Conservation (phyloP, 2,888 invertebrate genomes). For the Temnothorax rugatulus region DNA sequence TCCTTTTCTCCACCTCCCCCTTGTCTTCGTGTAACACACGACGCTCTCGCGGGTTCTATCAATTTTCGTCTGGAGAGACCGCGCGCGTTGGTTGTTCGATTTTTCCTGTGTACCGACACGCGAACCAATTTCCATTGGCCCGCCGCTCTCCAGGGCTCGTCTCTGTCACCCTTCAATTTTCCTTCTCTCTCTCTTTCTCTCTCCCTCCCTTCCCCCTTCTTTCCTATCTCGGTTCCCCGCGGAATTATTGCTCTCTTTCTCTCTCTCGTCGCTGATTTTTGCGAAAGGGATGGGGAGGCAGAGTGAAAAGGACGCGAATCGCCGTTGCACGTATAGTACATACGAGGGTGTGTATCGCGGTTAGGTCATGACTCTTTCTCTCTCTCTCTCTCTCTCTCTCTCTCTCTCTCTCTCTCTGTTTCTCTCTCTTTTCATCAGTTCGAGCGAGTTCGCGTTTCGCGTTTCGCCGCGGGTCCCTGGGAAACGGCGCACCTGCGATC, state of each 20-base stretch:
- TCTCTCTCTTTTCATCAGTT: constrained; percentile 65
- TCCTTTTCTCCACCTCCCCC: neutral
- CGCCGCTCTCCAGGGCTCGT: constrained; percentile 53
- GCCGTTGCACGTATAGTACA: constrained; percentile 33
- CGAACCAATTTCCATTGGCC: constrained; percentile 70
- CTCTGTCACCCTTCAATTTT: constrained; percentile 54
- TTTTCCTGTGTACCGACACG: constrained; percentile 54
- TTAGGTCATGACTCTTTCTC: constrained; percentile 71
- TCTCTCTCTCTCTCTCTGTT: constrained; percentile 68
- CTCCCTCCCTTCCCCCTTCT: constrained; percentile 9
- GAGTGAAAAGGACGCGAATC: constrained; percentile 35
- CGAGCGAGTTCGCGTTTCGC: constrained; percentile 79
- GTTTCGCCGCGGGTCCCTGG: constrained; percentile 84
- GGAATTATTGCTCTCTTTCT: constrained; percentile 15
- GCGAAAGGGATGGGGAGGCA: constrained; percentile 47
- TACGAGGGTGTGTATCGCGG: constrained; percentile 63
- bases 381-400: constrained; percentile 69
- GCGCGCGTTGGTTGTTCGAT: constrained; percentile 53
- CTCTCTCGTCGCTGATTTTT: constrained; percentile 51
- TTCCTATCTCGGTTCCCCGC: neutral
- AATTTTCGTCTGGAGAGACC: constrained; percentile 43
- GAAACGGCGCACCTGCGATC: constrained; percentile 83
- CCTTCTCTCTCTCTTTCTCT: constrained; percentile 23
- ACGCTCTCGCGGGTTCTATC: constrained; percentile 11
- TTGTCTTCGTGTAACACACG: neutral